phyloP scores from a whole-genome alignment of 1,140 invertebrate species.

The Aporrectodea caliginosa region DNA sequence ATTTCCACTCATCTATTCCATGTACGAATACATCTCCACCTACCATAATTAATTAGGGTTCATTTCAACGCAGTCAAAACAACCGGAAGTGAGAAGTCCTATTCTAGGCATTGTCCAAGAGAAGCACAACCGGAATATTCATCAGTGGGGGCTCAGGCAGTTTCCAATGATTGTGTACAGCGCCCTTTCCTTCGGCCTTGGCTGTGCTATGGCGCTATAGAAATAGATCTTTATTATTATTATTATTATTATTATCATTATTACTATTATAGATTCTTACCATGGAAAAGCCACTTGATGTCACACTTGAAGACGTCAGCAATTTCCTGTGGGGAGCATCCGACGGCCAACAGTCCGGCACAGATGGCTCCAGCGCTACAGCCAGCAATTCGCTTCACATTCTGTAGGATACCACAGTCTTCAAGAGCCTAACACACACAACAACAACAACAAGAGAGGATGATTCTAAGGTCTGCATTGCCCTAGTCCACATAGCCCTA shows the following conservation, averaged over 20 bases:
- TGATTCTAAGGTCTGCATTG: neutral
- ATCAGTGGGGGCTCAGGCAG: too few relatives aligned
- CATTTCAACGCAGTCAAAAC: too few relatives aligned
- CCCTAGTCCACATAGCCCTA: too few relatives aligned
- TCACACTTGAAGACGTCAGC: slow-evolving; percentile 32
- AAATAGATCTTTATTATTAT: slow-evolving; percentile 1
- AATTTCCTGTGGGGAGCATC: slow-evolving; percentile 30
- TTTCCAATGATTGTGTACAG: neutral
- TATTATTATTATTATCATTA: neutral
- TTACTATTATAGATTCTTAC: too few relatives aligned
- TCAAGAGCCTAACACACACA: slow-evolving; percentile 21
- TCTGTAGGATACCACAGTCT: slow-evolving; percentile 24
- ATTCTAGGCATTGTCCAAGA: too few relatives aligned
- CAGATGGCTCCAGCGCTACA: slow-evolving; percentile 31
- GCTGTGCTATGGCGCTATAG: too few relatives aligned
- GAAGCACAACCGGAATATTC: too few relatives aligned
- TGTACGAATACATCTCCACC: too few relatives aligned
- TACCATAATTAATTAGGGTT: too few relatives aligned
- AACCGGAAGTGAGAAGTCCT: too few relatives aligned
- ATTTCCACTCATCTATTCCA: too few relatives aligned
- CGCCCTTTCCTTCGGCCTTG: too few relatives aligned
- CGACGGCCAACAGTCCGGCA: slow-evolving; percentile 26
- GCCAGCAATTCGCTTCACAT: slow-evolving; percentile 22
- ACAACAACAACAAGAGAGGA: neutral
- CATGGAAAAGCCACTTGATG: slow-evolving; percentile 32